Base-by-base conservation (phyloP, 2,113 vertebrate genomes). In the Eulemur rufifrons region DNA sequence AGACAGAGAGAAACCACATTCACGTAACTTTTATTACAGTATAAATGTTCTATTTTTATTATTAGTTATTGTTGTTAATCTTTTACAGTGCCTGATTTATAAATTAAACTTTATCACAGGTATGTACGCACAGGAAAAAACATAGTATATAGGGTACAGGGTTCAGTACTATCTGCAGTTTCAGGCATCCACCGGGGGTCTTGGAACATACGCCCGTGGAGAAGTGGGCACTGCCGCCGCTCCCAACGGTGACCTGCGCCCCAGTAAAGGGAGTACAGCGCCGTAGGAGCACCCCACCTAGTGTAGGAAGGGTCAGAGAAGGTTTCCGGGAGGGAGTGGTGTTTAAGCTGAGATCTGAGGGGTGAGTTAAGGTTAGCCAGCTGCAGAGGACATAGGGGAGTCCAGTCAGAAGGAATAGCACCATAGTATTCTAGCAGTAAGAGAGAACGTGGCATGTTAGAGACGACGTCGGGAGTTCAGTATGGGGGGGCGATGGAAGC, bases 261-360 rank as follows among this genome's bases (percentile, higher is more conserved):
- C 34, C 0, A 47, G 29, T 20, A 42, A 69, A 91, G 27, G n/a
- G 73, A 54, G 42, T 1, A 3, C 0, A 7, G 54, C 0, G 25
- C 17, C 91, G 6, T 0, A 21, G 29, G 32, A 68, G 23, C 59
- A 20, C 12, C 23, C 50, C 27, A 10, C 8, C 54, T 13, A 29
- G 27, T 4, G 39, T 29, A 56, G 81, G 54, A 63, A 52, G 63
- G 17, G 93, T 20, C 59, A 54, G 71, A 42, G 54, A 66, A 78
- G 50, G 45, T n/a, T n/a, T 82, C 52, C n/a, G 29, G 4, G 29
- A 32, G 32, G 52, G 17, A 89, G 34, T 3, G 37, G 50, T 37
- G n/a, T 37, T 45, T n/a, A 47, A 69, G 8, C 50, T 78, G 37
- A 85, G 61, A 71, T 32, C 47, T n/a, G 82, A 88, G 32, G 10